Evolutionary conservation across 2,113 vertebrate genomes (phyloP).

Genomic region (Psammodynastes pulverulentus): DNA sequence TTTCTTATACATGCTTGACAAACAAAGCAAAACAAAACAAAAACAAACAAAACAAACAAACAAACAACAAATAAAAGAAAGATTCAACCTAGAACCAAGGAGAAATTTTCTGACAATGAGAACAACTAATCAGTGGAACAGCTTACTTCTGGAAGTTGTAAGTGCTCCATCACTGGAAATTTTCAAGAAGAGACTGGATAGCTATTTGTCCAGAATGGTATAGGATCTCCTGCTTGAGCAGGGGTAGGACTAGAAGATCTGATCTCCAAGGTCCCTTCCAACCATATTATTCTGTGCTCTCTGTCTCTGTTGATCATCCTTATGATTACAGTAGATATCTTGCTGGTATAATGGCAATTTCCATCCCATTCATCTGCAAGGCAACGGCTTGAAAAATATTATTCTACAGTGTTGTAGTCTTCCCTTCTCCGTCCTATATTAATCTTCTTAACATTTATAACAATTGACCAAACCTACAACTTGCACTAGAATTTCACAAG

Average conservation of each 20-base stretch:
- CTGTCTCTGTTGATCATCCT: neutral
- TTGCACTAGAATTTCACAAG: slow-evolving; percentile 34
- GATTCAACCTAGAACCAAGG: neutral
- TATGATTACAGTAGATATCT: neutral
- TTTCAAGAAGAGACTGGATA: neutral
- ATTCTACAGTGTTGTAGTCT: neutral
- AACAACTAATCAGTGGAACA: neutral
- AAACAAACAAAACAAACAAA: too few relatives aligned
- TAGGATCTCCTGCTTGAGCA: neutral
- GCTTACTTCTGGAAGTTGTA: neutral
- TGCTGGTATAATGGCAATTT: neutral
- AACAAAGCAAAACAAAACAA: too few relatives aligned
- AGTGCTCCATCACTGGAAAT: neutral
- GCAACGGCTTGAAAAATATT: neutral
- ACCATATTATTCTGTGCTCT: neutral
- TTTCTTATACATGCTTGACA: too few relatives aligned
- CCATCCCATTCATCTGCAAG: neutral
- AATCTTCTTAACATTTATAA: neutral
- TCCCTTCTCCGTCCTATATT: neutral
- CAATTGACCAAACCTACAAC: neutral
- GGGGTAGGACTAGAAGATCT: neutral
- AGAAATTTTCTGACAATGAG: neutral
- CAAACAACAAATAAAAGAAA: too few relatives aligned
- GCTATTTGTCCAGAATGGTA: neutral
- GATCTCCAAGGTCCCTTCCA: neutral